Evolutionary conservation across 2,888 invertebrate species (phyloP).

Genomic region (Drosophila hawaiiensis): DNA sequence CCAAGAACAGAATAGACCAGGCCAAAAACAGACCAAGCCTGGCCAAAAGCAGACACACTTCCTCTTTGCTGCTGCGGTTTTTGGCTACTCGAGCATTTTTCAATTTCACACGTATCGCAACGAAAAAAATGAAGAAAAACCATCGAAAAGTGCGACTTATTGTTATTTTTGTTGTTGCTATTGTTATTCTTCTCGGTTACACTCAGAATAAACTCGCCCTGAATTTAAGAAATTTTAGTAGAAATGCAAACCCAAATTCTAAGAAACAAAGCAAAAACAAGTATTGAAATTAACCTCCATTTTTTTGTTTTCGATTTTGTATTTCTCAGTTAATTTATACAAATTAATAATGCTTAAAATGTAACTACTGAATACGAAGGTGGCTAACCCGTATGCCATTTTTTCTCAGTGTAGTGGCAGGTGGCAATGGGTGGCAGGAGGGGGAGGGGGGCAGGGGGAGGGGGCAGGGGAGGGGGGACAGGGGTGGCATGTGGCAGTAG

Average conservation of each 20-base stretch:
- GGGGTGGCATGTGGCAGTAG: not conserved
- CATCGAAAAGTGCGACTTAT: conserved; percentile 58
- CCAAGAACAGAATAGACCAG: conserved; percentile 1
- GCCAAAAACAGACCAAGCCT: not conserved
- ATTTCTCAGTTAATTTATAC: too few relatives aligned
- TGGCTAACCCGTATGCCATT: not conserved
- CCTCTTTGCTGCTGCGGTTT: conserved; percentile 60
- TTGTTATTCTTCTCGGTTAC: conserved; percentile 19
- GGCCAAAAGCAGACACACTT: conserved; percentile 21
- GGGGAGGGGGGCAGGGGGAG: not conserved
- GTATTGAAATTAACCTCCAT: too few relatives aligned
- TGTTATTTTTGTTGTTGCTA: conserved; percentile 56
- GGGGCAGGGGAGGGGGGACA: not conserved
- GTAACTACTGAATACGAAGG: too few relatives aligned
- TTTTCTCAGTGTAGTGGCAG: not conserved
- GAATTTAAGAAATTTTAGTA: too few relatives aligned
- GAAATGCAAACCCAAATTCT: too few relatives aligned
- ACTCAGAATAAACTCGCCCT: not conserved
- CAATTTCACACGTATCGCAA: conserved; percentile 78
- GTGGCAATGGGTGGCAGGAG: not conserved
- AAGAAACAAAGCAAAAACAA: too few relatives aligned
- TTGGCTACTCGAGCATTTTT: conserved; percentile 72
- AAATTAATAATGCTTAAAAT: too few relatives aligned
- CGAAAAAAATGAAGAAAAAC: conserved; percentile 35
- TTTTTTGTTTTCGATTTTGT: too few relatives aligned